Evolutionary conservation across 1,140 invertebrate species (phyloP), one percentile per base, ranked within the genome.

Genomic region (Neotoxoptera formosana): DNA sequence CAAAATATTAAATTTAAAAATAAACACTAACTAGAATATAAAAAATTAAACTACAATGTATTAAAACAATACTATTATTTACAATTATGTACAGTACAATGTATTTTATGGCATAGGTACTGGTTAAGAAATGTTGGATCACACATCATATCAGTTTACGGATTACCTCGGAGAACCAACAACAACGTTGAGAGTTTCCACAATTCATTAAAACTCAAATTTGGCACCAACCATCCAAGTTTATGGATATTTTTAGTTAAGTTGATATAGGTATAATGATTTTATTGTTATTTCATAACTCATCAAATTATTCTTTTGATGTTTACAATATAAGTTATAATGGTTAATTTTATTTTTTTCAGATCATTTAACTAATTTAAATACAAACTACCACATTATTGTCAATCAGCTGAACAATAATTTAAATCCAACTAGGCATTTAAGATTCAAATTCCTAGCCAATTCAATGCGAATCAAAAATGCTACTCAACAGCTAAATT

Each of bases 231-330:
- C 30, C 86, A 88, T 11, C 45, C 86, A 34, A 88, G n/a, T 30
- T 88, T 47, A 88, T 88, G 86, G 25, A 88, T 88, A 20, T 88
- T 88, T 88, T 48, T 88, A n/a, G 47, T 45, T 88, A 88, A 48
- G 4, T 83, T 36, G 34, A 76, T 76, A 81, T 21, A 81, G 14
- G 14, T 34, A 36, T 36, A 81, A 81, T 34, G n/a, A 34, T 34
- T 34, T 76, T 76, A n/a, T 76, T 76, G 67, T 76, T 34, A 76
- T 76, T 56, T 56, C 23, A 56, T 56, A 56, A 76, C 30, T 21
- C 30, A n/a, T n/a, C 0, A 11, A 67, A 30, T 21, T 34, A 76
- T 76, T 76, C 7, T 56, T 25, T 56, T 56, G 53, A 56, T 25
- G 23, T 25, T 56, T 56, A 56, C 23, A 25, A 56, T 56, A 56